Base-by-base conservation (phyloP, 2,113 vertebrate species). In the Rana temporaria region DNA sequence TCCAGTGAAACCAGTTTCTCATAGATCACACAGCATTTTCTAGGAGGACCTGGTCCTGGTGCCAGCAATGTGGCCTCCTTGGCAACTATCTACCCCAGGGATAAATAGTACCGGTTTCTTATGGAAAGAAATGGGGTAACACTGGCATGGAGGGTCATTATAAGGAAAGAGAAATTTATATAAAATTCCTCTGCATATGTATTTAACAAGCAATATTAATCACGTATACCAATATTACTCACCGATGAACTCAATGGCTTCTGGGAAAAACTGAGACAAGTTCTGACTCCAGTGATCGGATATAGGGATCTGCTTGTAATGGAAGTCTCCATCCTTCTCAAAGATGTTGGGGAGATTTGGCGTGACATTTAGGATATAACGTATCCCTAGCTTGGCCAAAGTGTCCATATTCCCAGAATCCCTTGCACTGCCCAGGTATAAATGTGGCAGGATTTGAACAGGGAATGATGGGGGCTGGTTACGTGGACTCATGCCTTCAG, bases 221-320 rank as follows among this genome's bases (percentile, higher is more conserved):
- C 9, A 42, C 14, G 42, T 12, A 1, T 12, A 14, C 8, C 42
- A 8, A 48, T 48, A 6, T 9, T 30, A 91, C 94, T 95, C 86
- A 97, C 96, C 96, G 52, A 96, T 97, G 88, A 97, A 97, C 0
- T 93, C 91, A 65, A 96, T 96, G 73, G 95, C 96, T 82, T 97
- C 96, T 0, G 96, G 96, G 84, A 97, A 97, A 91, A 96, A 97
- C 90, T 95, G 95, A 17, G 95, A 95, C 85, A 97, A 86, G 81
- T 97, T 96, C 87, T 96, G 95, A 88, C 95, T 97, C 96, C 96
- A 97, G 89, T 96, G 96, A 86, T 97, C 95, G 0, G 95, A 96
- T 87, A 96, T 97, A 79, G 96, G 96, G 79, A 96, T 97, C 90
- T 97, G 94, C 87, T 97, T 97, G 91, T 97, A 97, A 86, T 92